Percentiles rank a stretch among this genome's conserved stretches.
Conservation (phyloP, 2,797 vertebrate genomes). For the Melanotaenia parkinsoni region DNA sequence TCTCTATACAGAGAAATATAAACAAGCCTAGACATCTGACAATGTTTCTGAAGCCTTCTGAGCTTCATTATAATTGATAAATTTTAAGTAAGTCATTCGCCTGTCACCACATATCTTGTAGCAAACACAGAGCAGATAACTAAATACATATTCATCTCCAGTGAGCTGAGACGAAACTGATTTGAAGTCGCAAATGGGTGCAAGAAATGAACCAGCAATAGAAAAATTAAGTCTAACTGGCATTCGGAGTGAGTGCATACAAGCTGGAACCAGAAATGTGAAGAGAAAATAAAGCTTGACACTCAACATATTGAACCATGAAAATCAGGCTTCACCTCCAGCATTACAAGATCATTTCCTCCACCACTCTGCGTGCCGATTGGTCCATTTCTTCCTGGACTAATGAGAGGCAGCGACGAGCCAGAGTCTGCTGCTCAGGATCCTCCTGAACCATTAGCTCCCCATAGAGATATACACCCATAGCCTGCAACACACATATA, state of each 20-base stretch:
- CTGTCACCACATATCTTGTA: conserved; percentile 3
- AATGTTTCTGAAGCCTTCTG: not conserved
- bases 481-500: conserved; percentile 84
- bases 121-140: conserved; percentile 13
- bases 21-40: not conserved
- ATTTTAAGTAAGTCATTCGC: conserved; percentile 5
- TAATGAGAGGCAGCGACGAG: conserved; percentile 86
- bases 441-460: conserved; percentile 97
- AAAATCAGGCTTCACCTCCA: conserved; percentile 50
- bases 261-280: not conserved
- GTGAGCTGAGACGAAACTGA: not conserved
- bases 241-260: not conserved
- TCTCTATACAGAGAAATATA: conserved; percentile 4
- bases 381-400: conserved; percentile 89
- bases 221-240: not conserved
- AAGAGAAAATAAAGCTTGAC: not conserved
- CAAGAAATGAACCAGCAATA: not conserved
- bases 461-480: conserved; percentile 97
- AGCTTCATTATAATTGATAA: not conserved
- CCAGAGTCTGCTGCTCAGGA: conserved; percentile 88
- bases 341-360: conserved; percentile 92
- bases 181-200: not conserved
- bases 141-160: conserved; percentile 16
- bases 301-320: conserved; percentile 4
- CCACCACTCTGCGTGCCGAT: conserved; percentile 88